Evolutionary conservation across 37 sponge, comb jelly and placozoan genomes (phyloP).

Genomic region (Halisarca cf. caerulea): DNA sequence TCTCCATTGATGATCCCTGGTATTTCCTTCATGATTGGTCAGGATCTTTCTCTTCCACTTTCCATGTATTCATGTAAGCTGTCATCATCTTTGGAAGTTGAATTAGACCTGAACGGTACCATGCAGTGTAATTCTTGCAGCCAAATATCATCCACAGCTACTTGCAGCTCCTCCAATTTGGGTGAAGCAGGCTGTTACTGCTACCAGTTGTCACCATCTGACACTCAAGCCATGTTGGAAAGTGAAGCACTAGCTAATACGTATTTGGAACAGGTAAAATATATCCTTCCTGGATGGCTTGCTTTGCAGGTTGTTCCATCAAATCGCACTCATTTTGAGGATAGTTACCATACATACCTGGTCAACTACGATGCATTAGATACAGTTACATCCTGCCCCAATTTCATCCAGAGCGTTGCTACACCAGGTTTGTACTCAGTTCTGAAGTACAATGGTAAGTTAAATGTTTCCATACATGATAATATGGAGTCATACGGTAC

Average conservation of each 20-base stretch:
- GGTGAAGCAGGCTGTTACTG: neutral
- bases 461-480: neutral
- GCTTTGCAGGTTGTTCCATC: neutral
- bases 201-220: neutral
- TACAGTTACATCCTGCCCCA: neutral
- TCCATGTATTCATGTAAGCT: neutral
- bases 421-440: neutral
- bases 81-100: neutral
- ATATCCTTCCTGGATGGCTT: neutral
- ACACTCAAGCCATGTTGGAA: neutral
- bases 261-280: neutral
- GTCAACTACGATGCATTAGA: neutral
- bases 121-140: neutral
- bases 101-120: neutral
- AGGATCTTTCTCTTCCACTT: neutral
- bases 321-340: neutral
- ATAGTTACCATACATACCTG: conserved; percentile 14
- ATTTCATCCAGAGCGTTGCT: neutral
- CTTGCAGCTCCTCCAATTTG: conserved; percentile 7
- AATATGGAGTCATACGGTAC: neutral
- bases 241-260: conserved; percentile 19
- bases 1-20: neutral
- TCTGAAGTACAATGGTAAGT: neutral
- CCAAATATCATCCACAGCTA: neutral
- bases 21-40: neutral